Conservation (phyloP, 2,888 invertebrate species). For the Steinernema scapterisci region DNA sequence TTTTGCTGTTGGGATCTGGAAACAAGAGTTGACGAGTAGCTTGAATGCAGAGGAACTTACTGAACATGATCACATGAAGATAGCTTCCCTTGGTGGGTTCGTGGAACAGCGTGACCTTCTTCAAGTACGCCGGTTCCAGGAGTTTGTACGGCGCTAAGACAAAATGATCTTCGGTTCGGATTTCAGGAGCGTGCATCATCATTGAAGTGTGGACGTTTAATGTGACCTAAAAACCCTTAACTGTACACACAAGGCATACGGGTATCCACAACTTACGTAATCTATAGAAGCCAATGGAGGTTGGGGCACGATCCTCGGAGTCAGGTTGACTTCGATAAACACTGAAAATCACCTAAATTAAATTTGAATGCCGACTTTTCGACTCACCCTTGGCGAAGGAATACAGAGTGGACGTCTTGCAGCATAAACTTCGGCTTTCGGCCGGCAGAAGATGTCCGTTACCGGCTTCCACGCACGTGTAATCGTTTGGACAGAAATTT, state of each 20-base stretch:
- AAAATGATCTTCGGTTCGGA: conserved; percentile 57
- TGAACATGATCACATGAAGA: conserved; percentile 57
- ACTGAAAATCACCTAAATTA: neutral
- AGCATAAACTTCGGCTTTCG: conserved; percentile 54
- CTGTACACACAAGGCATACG: neutral
- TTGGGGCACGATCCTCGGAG: conserved; percentile 53
- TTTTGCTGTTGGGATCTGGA: conserved; percentile 52
- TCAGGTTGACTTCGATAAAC: conserved; percentile 51
- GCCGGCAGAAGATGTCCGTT: conserved; percentile 53
- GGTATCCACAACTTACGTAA: conserved; percentile 43
- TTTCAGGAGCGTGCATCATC: conserved; percentile 55
- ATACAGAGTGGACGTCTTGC: conserved; percentile 57
- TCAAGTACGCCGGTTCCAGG: conserved; percentile 56
- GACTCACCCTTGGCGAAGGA: conserved; percentile 52
- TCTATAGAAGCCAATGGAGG: conserved; percentile 57
- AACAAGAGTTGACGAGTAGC: neutral
- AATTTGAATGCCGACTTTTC: neutral
- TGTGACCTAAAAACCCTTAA: conserved; percentile 48
- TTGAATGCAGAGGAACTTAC: conserved; percentile 36
- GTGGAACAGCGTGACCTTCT: conserved; percentile 50
- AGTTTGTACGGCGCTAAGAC: conserved; percentile 55
- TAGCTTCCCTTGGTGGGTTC: conserved; percentile 55
- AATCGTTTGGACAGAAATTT: conserved; percentile 56
- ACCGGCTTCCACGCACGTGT: conserved; percentile 58
- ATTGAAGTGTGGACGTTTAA: conserved; percentile 59